Conservation (phyloP, 2,888 invertebrate genomes). For the Lacanobia oleracea region DNA sequence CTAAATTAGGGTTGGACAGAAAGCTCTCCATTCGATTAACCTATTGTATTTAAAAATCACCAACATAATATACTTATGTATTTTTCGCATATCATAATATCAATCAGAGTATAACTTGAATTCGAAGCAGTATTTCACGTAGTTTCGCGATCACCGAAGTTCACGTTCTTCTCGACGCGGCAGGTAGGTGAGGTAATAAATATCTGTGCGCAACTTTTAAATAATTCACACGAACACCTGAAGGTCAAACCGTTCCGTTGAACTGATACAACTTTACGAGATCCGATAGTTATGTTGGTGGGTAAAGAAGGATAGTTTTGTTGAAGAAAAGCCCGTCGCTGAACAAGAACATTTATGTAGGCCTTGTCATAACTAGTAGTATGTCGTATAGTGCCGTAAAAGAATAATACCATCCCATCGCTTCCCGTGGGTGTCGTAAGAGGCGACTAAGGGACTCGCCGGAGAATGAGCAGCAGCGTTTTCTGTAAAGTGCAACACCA, state of each 20-base stretch:
- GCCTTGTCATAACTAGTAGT: too few species aligned
- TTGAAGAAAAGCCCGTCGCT: neutral
- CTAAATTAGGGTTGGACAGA: too few species aligned
- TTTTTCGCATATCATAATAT: conserved; percentile 1
- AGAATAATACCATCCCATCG: too few species aligned
- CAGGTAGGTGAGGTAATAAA: conserved; percentile 59
- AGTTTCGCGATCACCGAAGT: conserved; percentile 36
- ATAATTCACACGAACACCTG: conserved; percentile 60
- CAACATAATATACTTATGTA: neutral
- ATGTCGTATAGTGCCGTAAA: too few species aligned
- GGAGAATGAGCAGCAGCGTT: too few species aligned
- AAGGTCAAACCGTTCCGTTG: conserved; percentile 34
- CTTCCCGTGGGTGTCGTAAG: too few species aligned
- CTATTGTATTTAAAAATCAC: neutral
- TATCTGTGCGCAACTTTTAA: conserved; percentile 65
- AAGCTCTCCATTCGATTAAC: neutral
- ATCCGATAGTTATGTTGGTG: conserved; percentile 9
- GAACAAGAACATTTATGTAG: neutral
- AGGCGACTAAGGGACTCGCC: too few species aligned
- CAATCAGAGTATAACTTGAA: conserved; percentile 26
- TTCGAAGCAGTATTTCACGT: conserved; percentile 32
- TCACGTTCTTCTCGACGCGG: conserved; percentile 50
- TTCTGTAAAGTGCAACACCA: too few species aligned
- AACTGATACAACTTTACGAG: conserved; percentile 30
- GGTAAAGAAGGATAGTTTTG: neutral